Conservation (phyloP, 2,888 invertebrate species). For the Willowsia nigromaculata region DNA sequence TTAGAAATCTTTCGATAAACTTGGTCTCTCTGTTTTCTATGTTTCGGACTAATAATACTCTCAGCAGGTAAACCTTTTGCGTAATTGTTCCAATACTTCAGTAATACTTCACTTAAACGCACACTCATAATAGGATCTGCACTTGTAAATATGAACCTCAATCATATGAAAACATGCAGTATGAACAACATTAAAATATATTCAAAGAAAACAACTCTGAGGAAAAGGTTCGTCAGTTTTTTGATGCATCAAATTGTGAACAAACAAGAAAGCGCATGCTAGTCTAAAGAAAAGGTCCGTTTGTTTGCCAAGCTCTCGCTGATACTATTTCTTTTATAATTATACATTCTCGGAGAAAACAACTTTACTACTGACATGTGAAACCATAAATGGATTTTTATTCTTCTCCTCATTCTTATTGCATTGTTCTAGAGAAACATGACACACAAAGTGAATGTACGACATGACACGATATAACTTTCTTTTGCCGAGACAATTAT, state of each 20-base stretch:
- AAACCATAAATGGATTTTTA: not conserved
- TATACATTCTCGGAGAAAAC: not conserved
- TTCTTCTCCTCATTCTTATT: not conserved
- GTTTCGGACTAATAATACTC: slow-evolving; percentile 40
- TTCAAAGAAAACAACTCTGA: too few relatives aligned
- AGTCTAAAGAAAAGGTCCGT: not conserved
- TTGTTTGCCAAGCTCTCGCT: not conserved
- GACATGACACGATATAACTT: not conserved
- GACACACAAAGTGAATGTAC: not conserved
- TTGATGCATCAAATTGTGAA: too few relatives aligned
- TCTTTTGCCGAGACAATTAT: too few relatives aligned
- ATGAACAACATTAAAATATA: too few relatives aligned
- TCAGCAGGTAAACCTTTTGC: not conserved
- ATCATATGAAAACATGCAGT: too few relatives aligned
- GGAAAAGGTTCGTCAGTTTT: too few relatives aligned
- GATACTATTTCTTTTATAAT: not conserved
- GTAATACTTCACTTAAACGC: not conserved
- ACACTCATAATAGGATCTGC: too few relatives aligned
- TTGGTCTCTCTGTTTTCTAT: not conserved
- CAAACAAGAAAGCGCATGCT: too few relatives aligned
- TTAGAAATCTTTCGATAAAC: not conserved
- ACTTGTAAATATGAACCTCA: too few relatives aligned
- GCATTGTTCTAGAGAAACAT: not conserved
- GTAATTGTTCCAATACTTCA: not conserved
- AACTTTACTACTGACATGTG: not conserved